Evolutionary conservation across 2,888 invertebrate species (phyloP).

Genomic region (Blastobasis lacticolella): DNA sequence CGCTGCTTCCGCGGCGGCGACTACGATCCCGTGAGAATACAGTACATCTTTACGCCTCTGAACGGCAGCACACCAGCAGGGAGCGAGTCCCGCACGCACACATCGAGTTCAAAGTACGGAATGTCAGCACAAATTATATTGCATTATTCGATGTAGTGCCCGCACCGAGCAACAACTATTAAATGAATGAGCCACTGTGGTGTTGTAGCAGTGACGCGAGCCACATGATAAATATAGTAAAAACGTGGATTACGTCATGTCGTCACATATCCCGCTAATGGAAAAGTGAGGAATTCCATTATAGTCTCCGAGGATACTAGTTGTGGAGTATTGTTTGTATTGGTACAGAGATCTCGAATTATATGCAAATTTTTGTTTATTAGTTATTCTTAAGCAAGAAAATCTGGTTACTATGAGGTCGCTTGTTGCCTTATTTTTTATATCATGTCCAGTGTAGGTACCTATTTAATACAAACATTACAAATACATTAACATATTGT

Average conservation of each 20-base stretch:
- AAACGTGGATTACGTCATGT: constrained; percentile 33
- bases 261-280: constrained; percentile 6
- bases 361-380: too few species aligned
- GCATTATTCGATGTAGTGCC: constrained; percentile 18
- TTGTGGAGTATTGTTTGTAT: too few species aligned
- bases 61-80: not conserved
- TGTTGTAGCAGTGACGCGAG: constrained; percentile 23
- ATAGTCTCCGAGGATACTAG: not conserved
- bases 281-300: constrained; percentile 2
- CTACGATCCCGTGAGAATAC: too few species aligned
- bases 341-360: too few species aligned
- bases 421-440: too few species aligned
- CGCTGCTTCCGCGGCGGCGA: not conserved
- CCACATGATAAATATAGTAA: constrained; percentile 31
- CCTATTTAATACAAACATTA: too few species aligned
- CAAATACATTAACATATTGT: too few species aligned
- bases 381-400: too few species aligned
- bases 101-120: constrained; percentile 19
- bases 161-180: constrained; percentile 10
- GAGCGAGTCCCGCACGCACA: not conserved
- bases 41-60: not conserved
- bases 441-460: too few species aligned
- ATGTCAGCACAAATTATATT: constrained; percentile 5
- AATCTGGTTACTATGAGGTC: too few species aligned
- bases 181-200: constrained; percentile 21